Percentiles rank a stretch among this genome's conserved stretches.
Conservation (phyloP, 2,113 vertebrate species). For the Balaeniceps rex region DNA sequence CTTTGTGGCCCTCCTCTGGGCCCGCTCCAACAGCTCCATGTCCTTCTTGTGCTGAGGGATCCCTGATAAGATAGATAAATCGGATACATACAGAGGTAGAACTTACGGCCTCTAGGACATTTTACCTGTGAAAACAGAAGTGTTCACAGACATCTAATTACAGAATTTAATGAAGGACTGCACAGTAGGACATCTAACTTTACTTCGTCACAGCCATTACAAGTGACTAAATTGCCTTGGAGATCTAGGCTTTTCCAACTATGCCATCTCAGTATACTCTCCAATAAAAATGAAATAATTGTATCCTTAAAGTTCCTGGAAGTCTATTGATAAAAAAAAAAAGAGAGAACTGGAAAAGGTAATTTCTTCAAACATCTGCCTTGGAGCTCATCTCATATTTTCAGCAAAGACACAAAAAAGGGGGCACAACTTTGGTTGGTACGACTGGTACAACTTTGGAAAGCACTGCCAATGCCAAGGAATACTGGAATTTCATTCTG, state of each 20-base stretch:
- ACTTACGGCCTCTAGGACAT: background rate
- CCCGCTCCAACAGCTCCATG: too few species aligned
- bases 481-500: background rate
- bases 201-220: background rate
- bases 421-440: background rate
- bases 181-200: background rate
- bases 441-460: background rate
- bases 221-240: background rate
- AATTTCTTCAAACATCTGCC: background rate
- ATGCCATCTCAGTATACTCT: background rate
- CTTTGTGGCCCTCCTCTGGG: too few species aligned
- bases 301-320: background rate
- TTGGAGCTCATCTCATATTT: background rate
- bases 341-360: background rate
- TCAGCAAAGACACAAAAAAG: background rate
- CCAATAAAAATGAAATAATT: background rate
- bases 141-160: background rate
- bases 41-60: too few species aligned
- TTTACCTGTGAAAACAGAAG: background rate
- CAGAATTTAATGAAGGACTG: background rate
- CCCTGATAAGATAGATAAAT: background rate
- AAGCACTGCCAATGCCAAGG: background rate
- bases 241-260: background rate
- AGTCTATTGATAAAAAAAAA: background rate
- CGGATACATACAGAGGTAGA: background rate